Evolutionary conservation across 2,888 invertebrate genomes (phyloP), one percentile per base, ranked within the genome.

Genomic region (Agapetus fuscipes): DNA sequence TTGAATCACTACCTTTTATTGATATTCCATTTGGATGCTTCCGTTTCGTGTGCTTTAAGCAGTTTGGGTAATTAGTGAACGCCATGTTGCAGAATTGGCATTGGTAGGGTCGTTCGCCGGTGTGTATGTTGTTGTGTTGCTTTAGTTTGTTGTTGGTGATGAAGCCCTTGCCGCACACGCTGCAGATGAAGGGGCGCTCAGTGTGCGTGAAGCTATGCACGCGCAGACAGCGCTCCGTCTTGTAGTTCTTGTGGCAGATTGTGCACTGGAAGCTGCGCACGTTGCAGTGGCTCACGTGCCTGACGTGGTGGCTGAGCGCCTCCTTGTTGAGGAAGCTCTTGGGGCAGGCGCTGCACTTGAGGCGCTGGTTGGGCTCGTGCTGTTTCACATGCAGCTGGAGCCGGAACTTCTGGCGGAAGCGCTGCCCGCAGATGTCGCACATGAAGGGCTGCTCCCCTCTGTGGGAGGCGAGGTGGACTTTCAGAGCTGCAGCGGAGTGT

Each of bases 51-150:
- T 76, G 76, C 51, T 75, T 76, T 30, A 73, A 53, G 70, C 72
- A 74, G 51, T 75, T 76, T 9, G 74, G 72, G 50, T 72, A 72
- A 50, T 74, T 73, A 9, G 74, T 74, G 50, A 74, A 75, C 39
- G 71, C 70, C 1, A 71, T 63, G 29, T 72, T 67, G 50, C 75
- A 75, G 51, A 71, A 72, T 48, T 71, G 72, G 52, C 76, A 76
- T 45, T 69, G 70, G 48, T 68, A 73, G 0, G 75, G 74, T 4
- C 73, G 57, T 52, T 69, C 69, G 3, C 66, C 72, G 0, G 72
- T 73, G 49, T 76, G 75, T 37, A 72, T 71, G 49, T 76, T 74
- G 40, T 65, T 66, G 52, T 76, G 75, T 55, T 74, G 73, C 55
- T 72, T 73, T 15, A 74, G 54, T 52, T 74, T 74, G 3, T 73